phyloP scores from a whole-genome alignment of 2,797 vertebrate genomes.

The Karalla daura region DNA sequence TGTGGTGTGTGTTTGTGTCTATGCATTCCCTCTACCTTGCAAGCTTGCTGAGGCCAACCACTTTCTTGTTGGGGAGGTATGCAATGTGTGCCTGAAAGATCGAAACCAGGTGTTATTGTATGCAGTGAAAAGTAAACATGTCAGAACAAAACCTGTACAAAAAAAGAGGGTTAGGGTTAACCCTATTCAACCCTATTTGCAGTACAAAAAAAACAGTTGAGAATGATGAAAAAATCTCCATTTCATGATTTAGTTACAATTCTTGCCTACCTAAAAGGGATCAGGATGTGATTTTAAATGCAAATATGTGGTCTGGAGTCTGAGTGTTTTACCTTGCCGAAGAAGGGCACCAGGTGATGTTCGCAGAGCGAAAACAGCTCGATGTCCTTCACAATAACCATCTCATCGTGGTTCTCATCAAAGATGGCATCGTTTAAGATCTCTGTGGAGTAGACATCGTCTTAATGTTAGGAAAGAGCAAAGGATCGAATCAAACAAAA shows the following conservation, averaged over 20 bases:
- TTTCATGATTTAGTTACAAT: neutral
- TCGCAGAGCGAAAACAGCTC: conserved; percentile 10
- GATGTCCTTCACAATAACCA: conserved; percentile 13
- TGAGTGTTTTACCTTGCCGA: conserved; percentile 11
- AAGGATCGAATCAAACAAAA: neutral
- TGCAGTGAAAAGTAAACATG: neutral
- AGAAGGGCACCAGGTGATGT: conserved; percentile 3
- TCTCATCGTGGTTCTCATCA: neutral
- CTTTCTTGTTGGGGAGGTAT: conserved; percentile 83
- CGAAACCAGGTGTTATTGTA: neutral
- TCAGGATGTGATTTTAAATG: no score
- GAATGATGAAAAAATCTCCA: neutral
- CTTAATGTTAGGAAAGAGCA: neutral
- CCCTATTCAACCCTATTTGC: no score
- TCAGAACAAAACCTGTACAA: no score
- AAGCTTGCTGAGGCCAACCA: conserved; percentile 79
- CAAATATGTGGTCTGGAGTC: no score
- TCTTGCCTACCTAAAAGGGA: no score
- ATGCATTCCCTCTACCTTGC: conserved; percentile 69
- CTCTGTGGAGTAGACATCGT: neutral
- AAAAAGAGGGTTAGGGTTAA: no score
- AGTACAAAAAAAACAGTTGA: neutral
- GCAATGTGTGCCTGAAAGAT: conserved; percentile 78
- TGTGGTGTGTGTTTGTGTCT: neutral
- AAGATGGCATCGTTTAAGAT: conserved; percentile 11